These are phyloP conservation scores for Schizaphis graminum DNA, from an alignment of 2,888 invertebrate genomes.

Conservation along the genomic window DNA sequence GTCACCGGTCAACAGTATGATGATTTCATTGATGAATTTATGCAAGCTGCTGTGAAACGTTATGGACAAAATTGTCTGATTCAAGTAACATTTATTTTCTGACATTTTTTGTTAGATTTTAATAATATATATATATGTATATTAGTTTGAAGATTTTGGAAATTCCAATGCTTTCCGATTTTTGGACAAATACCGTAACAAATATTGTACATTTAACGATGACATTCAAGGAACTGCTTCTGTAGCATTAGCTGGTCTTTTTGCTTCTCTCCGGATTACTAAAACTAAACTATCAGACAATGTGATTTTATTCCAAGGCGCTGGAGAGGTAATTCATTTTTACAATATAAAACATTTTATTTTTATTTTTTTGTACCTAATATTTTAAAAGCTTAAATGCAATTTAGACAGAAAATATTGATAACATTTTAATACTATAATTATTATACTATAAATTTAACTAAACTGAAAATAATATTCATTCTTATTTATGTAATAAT, in stretches of 20 bases:
- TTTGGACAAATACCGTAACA: conserved; percentile 88
- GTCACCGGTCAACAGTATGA: conserved; percentile 89
- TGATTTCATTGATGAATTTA: conserved; percentile 96
- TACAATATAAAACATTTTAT: neutral
- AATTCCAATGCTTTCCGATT: conserved; percentile 97
- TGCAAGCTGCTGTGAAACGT: conserved; percentile 88
- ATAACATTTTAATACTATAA: neutral
- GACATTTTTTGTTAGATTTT: neutral
- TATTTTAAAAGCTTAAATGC: neutral
- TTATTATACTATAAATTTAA: neutral
- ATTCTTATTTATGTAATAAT: too few species aligned
- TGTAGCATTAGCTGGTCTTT: conserved; percentile 93
- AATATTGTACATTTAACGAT: conserved; percentile 97
- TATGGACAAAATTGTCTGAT: conserved; percentile 90
- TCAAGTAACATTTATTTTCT: conserved; percentile 72
- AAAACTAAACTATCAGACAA: conserved; percentile 86
- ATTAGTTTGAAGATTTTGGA: conserved; percentile 97
- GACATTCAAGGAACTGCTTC: conserved; percentile 97
- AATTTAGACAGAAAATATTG: neutral
- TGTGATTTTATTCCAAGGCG: conserved; percentile 93
- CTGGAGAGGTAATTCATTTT: conserved; percentile 83
- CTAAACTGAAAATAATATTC: neutral
- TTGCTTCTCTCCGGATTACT: conserved; percentile 89
- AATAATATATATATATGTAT: conserved; percentile 11
- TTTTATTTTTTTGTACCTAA: neutral